A percentile compares a stretch with the other conserved stretches of the same genome.
phyloP scores from a whole-genome alignment of 2,888 invertebrate species.

The Itoplectis maculator region DNA sequence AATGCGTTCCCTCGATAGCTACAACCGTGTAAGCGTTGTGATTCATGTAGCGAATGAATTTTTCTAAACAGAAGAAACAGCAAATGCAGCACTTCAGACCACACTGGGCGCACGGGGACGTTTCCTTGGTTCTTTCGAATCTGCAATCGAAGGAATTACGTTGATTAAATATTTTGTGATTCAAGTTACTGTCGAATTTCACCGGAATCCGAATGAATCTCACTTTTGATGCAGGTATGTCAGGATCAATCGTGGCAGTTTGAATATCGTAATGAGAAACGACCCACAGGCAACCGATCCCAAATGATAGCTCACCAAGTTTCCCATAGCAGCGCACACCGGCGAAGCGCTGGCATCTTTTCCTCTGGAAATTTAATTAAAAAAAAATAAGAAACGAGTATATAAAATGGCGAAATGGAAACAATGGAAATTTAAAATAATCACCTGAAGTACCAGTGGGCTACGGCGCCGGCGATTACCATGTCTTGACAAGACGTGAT shows the following conservation, averaged over 20 bases:
- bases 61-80: slow-evolving; percentile 96
- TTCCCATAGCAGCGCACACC: slow-evolving; percentile 90
- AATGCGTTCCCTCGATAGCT: slow-evolving; percentile 95
- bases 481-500: slow-evolving; percentile 97
- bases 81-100: slow-evolving; percentile 93
- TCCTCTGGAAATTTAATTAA: slow-evolving; percentile 86
- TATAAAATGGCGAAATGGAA: background rate
- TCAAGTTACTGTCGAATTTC: background rate
- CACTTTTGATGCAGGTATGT: slow-evolving; percentile 96
- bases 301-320: slow-evolving; percentile 94
- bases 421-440: slow-evolving; percentile 42
- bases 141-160: slow-evolving; percentile 83
- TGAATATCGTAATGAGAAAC: slow-evolving; percentile 96
- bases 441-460: slow-evolving; percentile 97
- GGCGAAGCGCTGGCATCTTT: slow-evolving; percentile 89
- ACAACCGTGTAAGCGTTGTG: slow-evolving; percentile 98
- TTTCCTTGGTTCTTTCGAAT: slow-evolving; percentile 89
- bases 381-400: too few relatives aligned
- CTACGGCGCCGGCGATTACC: slow-evolving; percentile 96
- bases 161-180: slow-evolving; percentile 30
- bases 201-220: slow-evolving; percentile 78
- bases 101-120: slow-evolving; percentile 91
- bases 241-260: slow-evolving; percentile 94
- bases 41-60: slow-evolving; percentile 95
- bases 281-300: slow-evolving; percentile 98